phyloP scores from a whole-genome alignment of 1,140 invertebrate species.

The Drosophila malerkotliana region DNA sequence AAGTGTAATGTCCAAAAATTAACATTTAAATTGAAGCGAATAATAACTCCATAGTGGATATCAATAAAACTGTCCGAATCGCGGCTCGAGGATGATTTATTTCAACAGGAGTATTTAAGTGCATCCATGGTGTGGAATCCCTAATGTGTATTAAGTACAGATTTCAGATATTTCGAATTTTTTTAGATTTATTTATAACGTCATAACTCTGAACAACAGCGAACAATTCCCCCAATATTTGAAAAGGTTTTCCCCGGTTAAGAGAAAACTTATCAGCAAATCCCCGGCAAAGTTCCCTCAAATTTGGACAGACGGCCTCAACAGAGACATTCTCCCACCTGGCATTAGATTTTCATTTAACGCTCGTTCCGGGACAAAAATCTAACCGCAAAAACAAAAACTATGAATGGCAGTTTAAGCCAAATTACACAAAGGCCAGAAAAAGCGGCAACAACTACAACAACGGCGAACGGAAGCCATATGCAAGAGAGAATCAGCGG shows the following conservation, averaged over 20 bases:
- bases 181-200: too few species aligned
- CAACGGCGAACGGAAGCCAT: slow-evolving; percentile 73
- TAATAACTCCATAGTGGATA: slow-evolving; percentile 29
- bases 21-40: slow-evolving; percentile 67
- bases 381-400: slow-evolving; percentile 77
- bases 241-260: background rate
- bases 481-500: slow-evolving; percentile 56
- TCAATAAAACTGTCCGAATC: slow-evolving; percentile 66
- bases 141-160: slow-evolving; percentile 32
- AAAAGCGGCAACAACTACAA: slow-evolving; percentile 37
- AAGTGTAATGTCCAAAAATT: slow-evolving; percentile 54
- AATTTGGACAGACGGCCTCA: slow-evolving; percentile 18
- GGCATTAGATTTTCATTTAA: slow-evolving; percentile 57
- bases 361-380: slow-evolving; percentile 53
- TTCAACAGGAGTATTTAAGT: slow-evolving; percentile 39
- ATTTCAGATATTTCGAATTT: too few species aligned
- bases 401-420: slow-evolving; percentile 82
- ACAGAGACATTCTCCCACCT: slow-evolving; percentile 51
- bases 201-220: too few species aligned
- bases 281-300: slow-evolving; percentile 3
- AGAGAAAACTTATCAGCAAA: slow-evolving; percentile 17
- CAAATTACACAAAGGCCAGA: slow-evolving; percentile 78
- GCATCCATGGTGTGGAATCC: slow-evolving; percentile 73
- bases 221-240: slow-evolving; percentile 12
- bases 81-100: slow-evolving; percentile 60